These are phyloP conservation scores for Tapirus terrestris DNA, from an alignment of 2,113 vertebrate genomes.

Conservation along the genomic window DNA sequence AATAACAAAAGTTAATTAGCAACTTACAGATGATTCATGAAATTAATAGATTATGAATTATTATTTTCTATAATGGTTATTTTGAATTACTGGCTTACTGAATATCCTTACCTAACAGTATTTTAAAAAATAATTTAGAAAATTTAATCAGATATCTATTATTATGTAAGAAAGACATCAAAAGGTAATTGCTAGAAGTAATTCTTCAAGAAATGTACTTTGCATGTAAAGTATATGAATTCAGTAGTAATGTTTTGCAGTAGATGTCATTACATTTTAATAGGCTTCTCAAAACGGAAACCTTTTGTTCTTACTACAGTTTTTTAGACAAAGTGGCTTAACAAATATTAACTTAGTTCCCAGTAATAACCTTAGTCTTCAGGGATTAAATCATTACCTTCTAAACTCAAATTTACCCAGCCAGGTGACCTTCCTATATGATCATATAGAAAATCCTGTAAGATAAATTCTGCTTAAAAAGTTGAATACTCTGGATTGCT, in stretches of 20 bases:
- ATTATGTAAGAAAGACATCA: conserved; percentile 52
- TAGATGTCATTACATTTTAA: conserved; percentile 37
- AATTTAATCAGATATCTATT: conserved; percentile 34
- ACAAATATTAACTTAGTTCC: conserved; percentile 47
- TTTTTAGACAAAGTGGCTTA: conserved; percentile 18
- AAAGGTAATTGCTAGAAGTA: conserved; percentile 50
- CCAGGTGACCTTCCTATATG: neutral
- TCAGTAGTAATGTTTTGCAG: conserved; percentile 45
- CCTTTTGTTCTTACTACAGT: neutral
- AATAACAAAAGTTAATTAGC: conserved; percentile 58
- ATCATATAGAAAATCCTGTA: neutral
- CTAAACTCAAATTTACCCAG: conserved; percentile 32
- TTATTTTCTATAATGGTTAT: conserved; percentile 38
- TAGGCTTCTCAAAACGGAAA: conserved; percentile 49
- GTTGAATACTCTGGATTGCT: conserved; percentile 1
- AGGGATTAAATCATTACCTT: conserved; percentile 31
- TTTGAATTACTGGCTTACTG: conserved; percentile 33
- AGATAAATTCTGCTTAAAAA: conserved; percentile 54
- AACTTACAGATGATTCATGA: conserved; percentile 49
- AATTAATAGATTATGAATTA: conserved; percentile 40
- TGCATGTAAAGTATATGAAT: conserved; percentile 33
- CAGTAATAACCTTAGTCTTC: conserved; percentile 17
- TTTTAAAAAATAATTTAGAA: conserved; percentile 41
- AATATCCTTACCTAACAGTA: conserved; percentile 47
- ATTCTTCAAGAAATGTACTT: conserved; percentile 45